phyloP scores from a whole-genome alignment of 1,140 invertebrate genomes.

The Trichomalopsis sarcophagae region DNA sequence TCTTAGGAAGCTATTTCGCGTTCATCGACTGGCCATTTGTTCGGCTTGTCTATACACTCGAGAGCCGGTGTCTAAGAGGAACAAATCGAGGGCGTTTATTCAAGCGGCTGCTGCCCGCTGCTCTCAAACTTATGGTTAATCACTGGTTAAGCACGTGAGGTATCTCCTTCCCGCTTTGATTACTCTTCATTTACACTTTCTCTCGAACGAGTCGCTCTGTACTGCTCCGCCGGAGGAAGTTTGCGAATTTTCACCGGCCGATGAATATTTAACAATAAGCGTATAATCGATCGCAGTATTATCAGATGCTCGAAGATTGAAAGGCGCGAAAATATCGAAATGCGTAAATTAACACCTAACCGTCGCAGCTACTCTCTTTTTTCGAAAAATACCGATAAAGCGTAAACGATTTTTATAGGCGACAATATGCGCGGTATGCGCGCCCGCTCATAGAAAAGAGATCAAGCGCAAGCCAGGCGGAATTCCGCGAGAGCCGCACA shows the following conservation, averaged over 20 bases:
- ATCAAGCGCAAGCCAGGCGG: not conserved
- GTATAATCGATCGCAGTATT: not conserved
- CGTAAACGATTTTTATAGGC: not conserved
- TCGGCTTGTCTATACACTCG: slow-evolving; percentile 2
- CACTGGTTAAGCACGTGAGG: too few species aligned
- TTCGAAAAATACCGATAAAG: slow-evolving; percentile 18
- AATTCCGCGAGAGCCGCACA: not conserved
- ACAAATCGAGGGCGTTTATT: slow-evolving; percentile 40
- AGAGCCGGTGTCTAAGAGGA: not conserved
- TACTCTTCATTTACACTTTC: too few species aligned
- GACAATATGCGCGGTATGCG: not conserved
- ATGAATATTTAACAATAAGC: not conserved
- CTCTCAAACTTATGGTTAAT: not conserved
- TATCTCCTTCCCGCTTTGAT: too few species aligned
- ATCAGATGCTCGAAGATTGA: too few species aligned
- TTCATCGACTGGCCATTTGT: slow-evolving; percentile 54
- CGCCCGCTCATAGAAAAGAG: not conserved
- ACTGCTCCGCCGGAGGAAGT: too few species aligned
- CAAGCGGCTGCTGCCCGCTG: not conserved
- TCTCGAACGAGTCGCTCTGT: too few species aligned
- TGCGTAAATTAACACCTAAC: not conserved
- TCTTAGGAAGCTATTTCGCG: slow-evolving; percentile 44
- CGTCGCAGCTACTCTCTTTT: not conserved
- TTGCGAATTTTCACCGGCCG: too few species aligned
- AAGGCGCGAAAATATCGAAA: too few species aligned